Evolutionary conservation across 2,797 vertebrate species (phyloP), one percentile per base, ranked within the genome.

Genomic region (Limosa lapponica): DNA sequence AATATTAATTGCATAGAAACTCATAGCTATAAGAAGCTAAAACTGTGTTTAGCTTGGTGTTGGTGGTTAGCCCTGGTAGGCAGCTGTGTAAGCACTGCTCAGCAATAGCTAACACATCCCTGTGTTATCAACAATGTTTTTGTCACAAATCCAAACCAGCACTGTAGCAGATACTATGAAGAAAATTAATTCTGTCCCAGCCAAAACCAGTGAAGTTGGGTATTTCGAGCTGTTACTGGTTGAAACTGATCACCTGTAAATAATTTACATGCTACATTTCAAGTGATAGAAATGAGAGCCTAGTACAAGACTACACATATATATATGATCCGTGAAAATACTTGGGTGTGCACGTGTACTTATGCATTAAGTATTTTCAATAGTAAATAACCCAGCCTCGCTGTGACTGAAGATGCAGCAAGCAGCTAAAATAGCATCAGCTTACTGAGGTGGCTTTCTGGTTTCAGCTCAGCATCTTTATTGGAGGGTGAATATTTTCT

Each of bases 361-460:
- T 87, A 20, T 62, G 78, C 82, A 70, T 92, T 58, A 90, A 61
- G 20, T 83, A n/a, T 86, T 90, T 95, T 80, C 32, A 59, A 88
- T 94, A 88, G 88, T 88, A 81, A 91, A 52, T 92, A 92, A 93
- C 49, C 9, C 25, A 74, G 62, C 41, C 55, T 75, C 34, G 23
- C 59, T 52, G 46, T 87, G 59, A n/a, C 72, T 70, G 48, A 67
- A 62, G 65, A 28, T 4, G 3, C 10, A n/a, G 16, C 44, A 59
- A 74, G 43, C 43, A 74, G 39, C 14, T 67, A 44, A 83, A 86
- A 64, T 19, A 51, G 17, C 34, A 78, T 73, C n/a, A 57, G 44
- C 57, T 87, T 32, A 28, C 22, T 70, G 36, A 89, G 12, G 15
- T 66, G 30, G 24, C 43, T 43, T 65, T 93, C 82, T 67, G 46